Evolutionary conservation across 2,888 invertebrate genomes (phyloP), one percentile per base, ranked within the genome.

Genomic region (Tetrapedia diversipes): DNA sequence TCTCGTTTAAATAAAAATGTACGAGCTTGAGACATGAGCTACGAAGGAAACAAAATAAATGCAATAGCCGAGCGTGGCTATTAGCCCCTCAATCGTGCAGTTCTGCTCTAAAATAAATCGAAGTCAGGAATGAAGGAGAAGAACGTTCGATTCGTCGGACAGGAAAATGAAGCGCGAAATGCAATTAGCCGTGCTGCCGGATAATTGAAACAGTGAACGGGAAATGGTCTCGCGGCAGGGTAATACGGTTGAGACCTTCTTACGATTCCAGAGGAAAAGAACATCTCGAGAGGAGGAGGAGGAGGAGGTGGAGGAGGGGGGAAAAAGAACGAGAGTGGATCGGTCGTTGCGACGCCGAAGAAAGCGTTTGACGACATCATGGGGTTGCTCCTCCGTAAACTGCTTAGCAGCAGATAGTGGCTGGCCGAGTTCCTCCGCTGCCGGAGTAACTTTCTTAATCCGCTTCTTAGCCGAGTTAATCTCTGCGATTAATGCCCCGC

Each of bases 401-500:
- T 79, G 82, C 81, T 84, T 82, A 80, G 59, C 82, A 65, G 69
- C 61, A 49, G 79, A 80, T 79, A 74, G 73, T 76, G 67, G 74
- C 71, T 57, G 29, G 64, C 29, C 66, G 70, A 79, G 77, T 80
- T 82, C 77, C 79, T 81, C 60, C 79, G 61, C 66, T 73, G 66
- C 39, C 63, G 29, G 45, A 69, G 66, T 81, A 81, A 86, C 87
- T 86, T 87, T 86, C 84, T 85, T 86, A 87, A 87, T 85, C 86
- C 84, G 71, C 68, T 81, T 80, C 83, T 85, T 88, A 82, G 74
- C 79, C 64, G 69, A 86, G 85, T 88, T 88, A 88, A 88, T 87
- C 87, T 81, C 60, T 76, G 79, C 86, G 86, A 88, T 88, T 88
- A 88, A 88, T 88, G 83, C 83, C 79, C 78, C 61, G 66, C 79